Evolutionary conservation across 2,888 invertebrate species (phyloP), one percentile per base, ranked within the genome.

Genomic region (Catocala sponsa): DNA sequence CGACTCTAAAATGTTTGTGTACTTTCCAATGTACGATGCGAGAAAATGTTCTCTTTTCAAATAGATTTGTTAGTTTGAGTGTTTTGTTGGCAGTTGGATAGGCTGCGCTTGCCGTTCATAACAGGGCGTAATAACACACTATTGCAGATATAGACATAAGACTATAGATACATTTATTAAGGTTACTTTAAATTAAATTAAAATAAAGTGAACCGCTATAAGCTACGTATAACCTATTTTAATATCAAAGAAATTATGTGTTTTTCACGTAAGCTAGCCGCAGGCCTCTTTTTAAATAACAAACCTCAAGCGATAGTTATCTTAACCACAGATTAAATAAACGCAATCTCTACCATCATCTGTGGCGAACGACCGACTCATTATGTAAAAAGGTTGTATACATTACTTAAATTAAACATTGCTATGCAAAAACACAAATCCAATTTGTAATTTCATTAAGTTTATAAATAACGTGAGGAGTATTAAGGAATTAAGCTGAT

Each of bases 371-470:
- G 55, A 61, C 70, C 55, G 69, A 53, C 64, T 60, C 15, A 59
- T 64, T 69, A 70, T 56, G 60, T 63, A 61, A 73, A 73, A 64
- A 56, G 55, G 58, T 51, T 41, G 55, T 25, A 53, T 49, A 47
- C 54, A 42, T 15, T 57, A 54, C 42, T 62, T 56, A 51, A 54
- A 68, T 72, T 68, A 68, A 68, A 58, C 51, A 42, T 43, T 15
- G 13, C 38, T 47, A 61, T 53, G 62, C 38, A 51, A 60, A 61
- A 68, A 59, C 68, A 73, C 59, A 69, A 76, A 76, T 76, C 76
- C 70, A 76, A 76, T 73, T 74, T 70, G 41, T 61, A 67, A 62
- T 74, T 72, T 60, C 63, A 67, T 73, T 50, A 54, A 12, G 42
- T 58, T 12, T 41, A 53, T 63, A 63, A 70, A 64, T 63, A 59